Percentiles rank a stretch among this genome's conserved stretches.
These are phyloP conservation scores for Hemicordylus capensis DNA, from an alignment of 2,113 vertebrate genomes.

Conservation along the genomic window DNA sequence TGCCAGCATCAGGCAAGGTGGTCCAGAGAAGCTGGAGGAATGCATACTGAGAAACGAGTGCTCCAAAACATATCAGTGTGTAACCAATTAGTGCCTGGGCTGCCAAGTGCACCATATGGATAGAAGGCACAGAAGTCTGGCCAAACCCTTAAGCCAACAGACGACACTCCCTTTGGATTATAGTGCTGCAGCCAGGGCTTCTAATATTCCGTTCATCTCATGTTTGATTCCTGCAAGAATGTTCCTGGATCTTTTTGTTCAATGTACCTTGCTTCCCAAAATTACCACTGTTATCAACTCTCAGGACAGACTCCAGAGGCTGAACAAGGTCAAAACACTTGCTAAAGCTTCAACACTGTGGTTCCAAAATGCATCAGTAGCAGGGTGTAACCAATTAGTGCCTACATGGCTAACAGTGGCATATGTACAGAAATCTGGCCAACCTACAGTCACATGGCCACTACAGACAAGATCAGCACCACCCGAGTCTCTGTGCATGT, in stretches of 20 bases:
- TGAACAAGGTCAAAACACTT: background rate
- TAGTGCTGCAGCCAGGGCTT: background rate
- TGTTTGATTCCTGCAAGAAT: background rate
- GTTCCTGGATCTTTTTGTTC: background rate
- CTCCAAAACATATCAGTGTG: background rate
- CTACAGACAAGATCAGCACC: background rate
- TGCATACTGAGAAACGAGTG: background rate
- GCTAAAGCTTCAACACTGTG: background rate
- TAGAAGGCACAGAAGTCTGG: background rate
- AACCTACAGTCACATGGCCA: background rate
- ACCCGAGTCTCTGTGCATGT: too few relatives aligned
- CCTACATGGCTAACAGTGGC: background rate
- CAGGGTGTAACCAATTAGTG: background rate
- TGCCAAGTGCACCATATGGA: conserved; percentile 1
- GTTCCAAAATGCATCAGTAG: background rate
- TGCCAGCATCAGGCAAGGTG: background rate
- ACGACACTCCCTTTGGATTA: background rate
- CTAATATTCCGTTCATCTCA: background rate
- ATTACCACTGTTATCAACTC: background rate
- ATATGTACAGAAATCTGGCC: background rate
- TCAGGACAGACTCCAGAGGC: background rate
- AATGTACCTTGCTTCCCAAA: background rate
- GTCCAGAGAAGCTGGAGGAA: background rate
- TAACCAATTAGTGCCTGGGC: background rate
- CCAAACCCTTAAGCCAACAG: background rate